Percentiles rank a stretch among this genome's conserved stretches.
Conservation (phyloP, 2,888 invertebrate genomes). For the Cheilosia scutellata region DNA sequence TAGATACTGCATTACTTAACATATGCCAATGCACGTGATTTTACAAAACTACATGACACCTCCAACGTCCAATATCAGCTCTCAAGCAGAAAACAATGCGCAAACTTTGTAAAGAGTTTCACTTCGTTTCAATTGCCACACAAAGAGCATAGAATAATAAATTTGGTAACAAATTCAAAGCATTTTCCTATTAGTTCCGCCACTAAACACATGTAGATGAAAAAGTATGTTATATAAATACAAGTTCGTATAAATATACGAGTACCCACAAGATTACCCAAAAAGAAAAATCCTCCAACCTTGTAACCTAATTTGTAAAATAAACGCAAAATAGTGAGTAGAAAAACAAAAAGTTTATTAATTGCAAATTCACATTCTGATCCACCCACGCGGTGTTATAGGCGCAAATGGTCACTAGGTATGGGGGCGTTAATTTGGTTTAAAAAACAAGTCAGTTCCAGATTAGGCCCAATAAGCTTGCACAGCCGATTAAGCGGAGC, state of each 20-base stretch:
- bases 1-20: conserved; percentile 1
- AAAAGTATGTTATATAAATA: not conserved
- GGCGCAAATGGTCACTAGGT: conserved; percentile 22
- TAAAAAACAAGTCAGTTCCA: conserved; percentile 8
- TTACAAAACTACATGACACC: conserved; percentile 13
- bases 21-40: conserved; percentile 6
- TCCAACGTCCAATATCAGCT: not conserved
- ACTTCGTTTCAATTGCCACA: conserved; percentile 24
- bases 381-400: conserved; percentile 17
- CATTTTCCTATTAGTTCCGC: conserved; percentile 34
- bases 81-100: conserved; percentile 25
- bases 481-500: not conserved
- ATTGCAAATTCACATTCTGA: conserved; percentile 30
- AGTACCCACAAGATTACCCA: not conserved
- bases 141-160: conserved; percentile 13
- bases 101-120: conserved; percentile 20
- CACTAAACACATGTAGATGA: conserved; percentile 3
- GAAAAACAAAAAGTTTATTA: not conserved
- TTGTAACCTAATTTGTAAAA: conserved; percentile 36
- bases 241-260: not conserved
- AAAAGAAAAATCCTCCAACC: conserved; percentile 19
- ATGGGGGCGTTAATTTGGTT: conserved; percentile 28
- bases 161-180: conserved; percentile 29
- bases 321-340: not conserved
- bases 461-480: not conserved